These are phyloP conservation scores for Vultur gryphus DNA, from an alignment of 2,797 vertebrate species.

Conservation along the genomic window DNA sequence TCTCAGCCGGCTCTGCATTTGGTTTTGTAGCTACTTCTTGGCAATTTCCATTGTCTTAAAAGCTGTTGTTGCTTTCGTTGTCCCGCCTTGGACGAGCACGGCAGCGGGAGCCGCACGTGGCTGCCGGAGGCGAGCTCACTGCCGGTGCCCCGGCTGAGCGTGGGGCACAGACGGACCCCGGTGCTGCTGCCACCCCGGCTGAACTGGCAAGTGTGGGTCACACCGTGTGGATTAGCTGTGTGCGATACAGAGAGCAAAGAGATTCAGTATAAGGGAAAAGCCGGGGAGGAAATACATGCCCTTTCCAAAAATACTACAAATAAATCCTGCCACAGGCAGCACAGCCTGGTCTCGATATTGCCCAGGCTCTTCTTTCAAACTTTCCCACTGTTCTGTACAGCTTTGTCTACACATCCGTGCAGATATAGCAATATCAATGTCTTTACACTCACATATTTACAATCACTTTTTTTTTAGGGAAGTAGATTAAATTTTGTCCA, in stretches of 20 bases:
- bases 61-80: not conserved
- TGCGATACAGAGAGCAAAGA: not conserved
- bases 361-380: not conserved
- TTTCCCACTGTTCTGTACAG: not conserved
- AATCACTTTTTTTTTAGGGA: not conserved
- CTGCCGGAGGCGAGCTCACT: not conserved
- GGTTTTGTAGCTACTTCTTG: not conserved
- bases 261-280: not conserved
- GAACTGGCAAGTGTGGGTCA: not conserved
- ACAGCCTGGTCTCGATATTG: not conserved
- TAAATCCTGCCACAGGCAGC: not conserved
- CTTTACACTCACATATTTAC: not conserved
- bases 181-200: rapidly evolving
- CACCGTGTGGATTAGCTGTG: rapidly evolving
- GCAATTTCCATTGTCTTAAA: not conserved
- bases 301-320: not conserved
- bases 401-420: not conserved
- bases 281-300: not conserved
- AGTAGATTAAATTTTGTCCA: not conserved
- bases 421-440: not conserved
- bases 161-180: rapidly evolving
- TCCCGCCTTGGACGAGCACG: rapidly evolving
- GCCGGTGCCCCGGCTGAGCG: not conserved
- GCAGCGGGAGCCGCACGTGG: not conserved
- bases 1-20: not conserved